Percentiles rank a stretch among this genome's conserved stretches.
Conservation (phyloP, 1,140 invertebrate genomes). For the Aporrectodea caliginosa region DNA sequence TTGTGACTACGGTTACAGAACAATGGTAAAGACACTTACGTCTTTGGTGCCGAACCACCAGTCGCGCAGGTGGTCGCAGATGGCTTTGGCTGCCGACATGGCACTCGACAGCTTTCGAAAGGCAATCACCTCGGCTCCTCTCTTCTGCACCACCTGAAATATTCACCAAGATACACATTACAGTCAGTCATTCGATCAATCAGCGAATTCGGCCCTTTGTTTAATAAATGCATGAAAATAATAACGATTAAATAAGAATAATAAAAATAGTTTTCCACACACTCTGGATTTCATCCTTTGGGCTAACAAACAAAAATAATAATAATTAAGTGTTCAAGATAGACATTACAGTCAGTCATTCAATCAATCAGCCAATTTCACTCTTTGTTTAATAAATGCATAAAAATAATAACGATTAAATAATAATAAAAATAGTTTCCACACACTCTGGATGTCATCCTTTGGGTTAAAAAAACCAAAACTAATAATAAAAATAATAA, state of each 20-base stretch:
- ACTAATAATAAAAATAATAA: no score
- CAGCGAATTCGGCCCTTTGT: neutral
- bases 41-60: constrained; percentile 82
- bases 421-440: no score
- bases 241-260: neutral
- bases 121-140: constrained; percentile 94
- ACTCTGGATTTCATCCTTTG: no score
- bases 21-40: constrained; percentile 22
- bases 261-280: no score
- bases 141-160: constrained; percentile 82
- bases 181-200: no score
- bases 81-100: constrained; percentile 96
- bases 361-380: constrained; percentile 16
- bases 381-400: neutral
- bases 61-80: constrained; percentile 93
- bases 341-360: no score
- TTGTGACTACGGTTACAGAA: no score
- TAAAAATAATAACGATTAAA: neutral
- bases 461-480: no score
- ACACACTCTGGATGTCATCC: no score
- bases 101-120: constrained; percentile 97
- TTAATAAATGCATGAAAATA: neutral
- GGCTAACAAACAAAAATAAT: no score
- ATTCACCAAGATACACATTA: no score
- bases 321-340: no score